Evolutionary conservation across 2,113 vertebrate genomes (phyloP), one percentile per base, ranked within the genome.

Genomic region (Propithecus coquereli): DNA sequence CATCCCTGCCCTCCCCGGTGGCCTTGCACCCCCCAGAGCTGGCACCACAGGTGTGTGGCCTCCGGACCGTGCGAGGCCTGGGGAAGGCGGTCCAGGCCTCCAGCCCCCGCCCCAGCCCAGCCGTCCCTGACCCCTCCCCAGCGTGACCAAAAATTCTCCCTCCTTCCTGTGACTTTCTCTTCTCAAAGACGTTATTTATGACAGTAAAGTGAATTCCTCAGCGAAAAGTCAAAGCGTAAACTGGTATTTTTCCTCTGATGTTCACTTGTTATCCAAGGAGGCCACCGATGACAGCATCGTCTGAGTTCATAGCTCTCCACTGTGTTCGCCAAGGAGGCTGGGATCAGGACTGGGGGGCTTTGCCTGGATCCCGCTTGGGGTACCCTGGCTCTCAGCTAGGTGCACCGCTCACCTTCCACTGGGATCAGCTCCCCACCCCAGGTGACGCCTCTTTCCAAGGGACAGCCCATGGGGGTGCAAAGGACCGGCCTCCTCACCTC

Each of bases 1-100:
- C 0, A 0, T 27, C 9, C 65, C 23, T 6, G 0, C 30, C 63
- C 34, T 22, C 25, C 16, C 1, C 30, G 0, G 18, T 2, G 40
- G 8, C 8, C 23, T 57, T 16, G 17, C 45, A 8, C 7, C 74
- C 52, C 6, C 32, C 30, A 16, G 22, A 93, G 23, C 18, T 27
- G 3, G 1, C 25, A 27, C 3, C 1, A 2, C 37, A 32, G 50
- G 6, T 2, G 13, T 22, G 1, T 1, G 8, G 6, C 11, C 11
- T 8, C 23, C 61, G 22, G 12, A 65, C 27, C 1, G 8, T 43
- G 45, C 23, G 20, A 52, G 18, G 47, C 45, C 76, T 57, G 30
- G 6, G 32, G 1, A 20, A 8, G 27, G 17, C 8, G 13, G 11
- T 27, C 22, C 25, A 25, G 8, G 4, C 11, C 11, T 65, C 23